Evolutionary conservation across 2,888 invertebrate species (phyloP), one percentile per base, ranked within the genome.

Genomic region (Hydraecia micacea): DNA sequence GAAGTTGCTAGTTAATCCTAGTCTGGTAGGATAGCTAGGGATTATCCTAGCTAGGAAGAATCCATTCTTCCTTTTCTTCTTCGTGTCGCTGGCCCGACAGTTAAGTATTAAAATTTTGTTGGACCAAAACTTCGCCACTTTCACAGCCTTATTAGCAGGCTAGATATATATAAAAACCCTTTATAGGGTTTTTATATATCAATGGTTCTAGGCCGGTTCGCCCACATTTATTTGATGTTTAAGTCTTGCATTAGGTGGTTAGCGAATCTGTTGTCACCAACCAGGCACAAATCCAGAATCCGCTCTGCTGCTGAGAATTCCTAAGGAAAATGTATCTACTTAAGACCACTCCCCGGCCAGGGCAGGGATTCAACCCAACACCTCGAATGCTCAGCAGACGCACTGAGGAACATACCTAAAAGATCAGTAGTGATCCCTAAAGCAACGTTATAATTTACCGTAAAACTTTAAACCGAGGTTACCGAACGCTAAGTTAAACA

Each of bases 1-100:
- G 75, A 85, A 83, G 81, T 72, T 63, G n/a, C 68, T 69, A 70
- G 9, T 78, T 9, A 62, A 28, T 55, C 63, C 46, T 25, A 63
- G 1, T 80, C 72, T 80, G 42, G 9, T 63, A 46, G n/a, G 21
- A 39, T 66, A 52, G 9, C 46, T 42, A 32, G 32, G 49, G 74
- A 81, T 66, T 49, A 73, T 49, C 49, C 49, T 49, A 49, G 18
- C 49, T 18, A 49, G 18, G 5, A 46, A 46, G 46, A 46, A 15
- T 15, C 46, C 0, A 46, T 46, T 15, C 15, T 46, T 46, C 46
- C 11, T 46, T 15, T 15, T 46, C 46, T 46, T 46, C 46, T 15
- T 15, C 42, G 42, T 42, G 42, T 42, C 11, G 42, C 42, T 42
- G 42, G 42, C 42, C 11, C 11, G 42, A 42, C 42, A 42, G 42